phyloP scores from a whole-genome alignment of 2,113 vertebrate species.

The Prolemur simus region DNA sequence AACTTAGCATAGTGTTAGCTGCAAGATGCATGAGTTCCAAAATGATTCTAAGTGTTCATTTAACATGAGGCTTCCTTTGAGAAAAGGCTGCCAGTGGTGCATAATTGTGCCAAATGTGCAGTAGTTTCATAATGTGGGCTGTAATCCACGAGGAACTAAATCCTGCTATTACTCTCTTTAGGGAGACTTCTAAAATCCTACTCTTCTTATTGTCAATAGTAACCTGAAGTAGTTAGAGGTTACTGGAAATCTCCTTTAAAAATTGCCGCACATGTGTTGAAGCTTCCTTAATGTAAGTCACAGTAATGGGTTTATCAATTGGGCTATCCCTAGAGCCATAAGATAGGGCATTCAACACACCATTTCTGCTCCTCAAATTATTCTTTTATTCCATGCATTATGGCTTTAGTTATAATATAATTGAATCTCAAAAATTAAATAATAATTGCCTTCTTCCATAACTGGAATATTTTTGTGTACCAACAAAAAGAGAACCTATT shows the following conservation, averaged over 20 bases:
- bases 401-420: not conserved
- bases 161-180: slow-evolving; percentile 73
- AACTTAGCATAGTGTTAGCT: slow-evolving; percentile 74
- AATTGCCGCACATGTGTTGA: not conserved
- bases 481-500: not conserved
- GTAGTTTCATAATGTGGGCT: slow-evolving; percentile 70
- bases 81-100: slow-evolving; percentile 76
- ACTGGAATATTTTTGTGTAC: not conserved
- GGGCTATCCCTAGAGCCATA: not conserved
- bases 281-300: slow-evolving; percentile 36
- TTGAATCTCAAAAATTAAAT: slow-evolving; percentile 27
- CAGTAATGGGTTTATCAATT: slow-evolving; percentile 7
- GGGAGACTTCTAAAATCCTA: slow-evolving; percentile 70
- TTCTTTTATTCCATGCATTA: not conserved
- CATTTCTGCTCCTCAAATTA: slow-evolving; percentile 10
- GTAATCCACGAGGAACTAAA: slow-evolving; percentile 73
- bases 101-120: slow-evolving; percentile 79
- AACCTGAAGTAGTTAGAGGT: slow-evolving; percentile 67
- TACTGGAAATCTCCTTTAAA: slow-evolving; percentile 60
- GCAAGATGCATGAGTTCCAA: slow-evolving; percentile 76
- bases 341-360: not conserved
- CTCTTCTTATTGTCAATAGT: slow-evolving; percentile 65
- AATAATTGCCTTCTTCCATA: not conserved
- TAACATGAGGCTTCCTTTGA: slow-evolving; percentile 77
- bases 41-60: slow-evolving; percentile 79